Evolutionary conservation across 2,113 vertebrate species (phyloP), one percentile per base, ranked within the genome.

Genomic region (Toxotes chatareus): DNA sequence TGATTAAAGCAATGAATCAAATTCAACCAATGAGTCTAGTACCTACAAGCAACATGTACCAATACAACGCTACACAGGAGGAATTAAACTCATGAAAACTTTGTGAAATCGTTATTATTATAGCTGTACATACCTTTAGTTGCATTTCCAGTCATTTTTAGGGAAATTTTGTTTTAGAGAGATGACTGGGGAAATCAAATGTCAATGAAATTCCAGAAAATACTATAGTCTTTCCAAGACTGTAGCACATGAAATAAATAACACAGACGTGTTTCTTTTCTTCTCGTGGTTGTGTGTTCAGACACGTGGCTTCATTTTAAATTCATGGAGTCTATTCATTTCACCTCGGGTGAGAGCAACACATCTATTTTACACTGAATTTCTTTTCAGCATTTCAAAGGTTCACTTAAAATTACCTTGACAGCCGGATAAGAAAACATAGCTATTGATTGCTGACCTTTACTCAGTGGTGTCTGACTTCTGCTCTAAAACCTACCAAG

Each of bases 1-100:
- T 69, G 76, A 86, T 86, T 88, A 82, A 86, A 82, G 72, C 71
- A 72, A 69, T 89, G 23, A 75, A 86, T 90, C 72, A 73, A 40
- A 84, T 57, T 49, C 47, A 4, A 49, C 51, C 63, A 64, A 12
- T 73, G 47, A 12, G 38, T 56, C 16, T 56, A 34, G 27, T 57
- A 69, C 36, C 82, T 79, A 47, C 53, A 42, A 51, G 55, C 57
- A 80, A 62, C 61, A 72, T 73, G 42, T 23, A 69, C 12, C 38
- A 83, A 31, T 17, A 7, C 11, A 62, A 69, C 62, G 31, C 49
- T 63, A 51, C 56, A n/a, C 56, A 56, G 56, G 61, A 81, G 49
- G 46, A 76, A 56, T 72, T 70, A 66, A 81, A 60, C 36, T 66
- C 66, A 38, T 63, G 8, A 85, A 76, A 73, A 79, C 79, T 71